Evolutionary conservation across 2,888 invertebrate species (phyloP).

Genomic region (Ectemnius lituratus): DNA sequence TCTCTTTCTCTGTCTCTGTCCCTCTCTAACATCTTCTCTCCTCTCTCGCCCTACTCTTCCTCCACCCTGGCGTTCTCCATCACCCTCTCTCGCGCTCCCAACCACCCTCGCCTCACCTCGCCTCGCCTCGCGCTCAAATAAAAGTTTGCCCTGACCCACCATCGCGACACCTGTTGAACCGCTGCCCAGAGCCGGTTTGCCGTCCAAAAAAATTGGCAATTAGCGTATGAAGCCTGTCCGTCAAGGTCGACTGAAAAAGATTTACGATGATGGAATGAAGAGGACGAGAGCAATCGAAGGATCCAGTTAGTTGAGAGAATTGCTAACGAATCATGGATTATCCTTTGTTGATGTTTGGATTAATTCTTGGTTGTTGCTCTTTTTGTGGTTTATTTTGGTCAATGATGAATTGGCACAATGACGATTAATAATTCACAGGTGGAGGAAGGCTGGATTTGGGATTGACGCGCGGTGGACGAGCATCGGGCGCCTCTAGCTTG

Average conservation of each 20-base stretch:
- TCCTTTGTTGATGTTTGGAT: too few species aligned
- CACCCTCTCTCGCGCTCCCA: constrained; percentile 37
- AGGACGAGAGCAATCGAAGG: constrained; percentile 1
- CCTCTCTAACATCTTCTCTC: constrained; percentile 43
- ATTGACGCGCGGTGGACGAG: not conserved
- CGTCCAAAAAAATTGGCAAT: constrained; percentile 68
- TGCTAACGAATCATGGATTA: too few species aligned
- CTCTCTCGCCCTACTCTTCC: constrained; percentile 50
- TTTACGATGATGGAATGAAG: constrained; percentile 60
- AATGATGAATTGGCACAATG: too few species aligned
- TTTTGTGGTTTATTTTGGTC: too few species aligned
- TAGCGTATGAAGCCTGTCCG: constrained; percentile 75
- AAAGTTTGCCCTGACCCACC: constrained; percentile 76
- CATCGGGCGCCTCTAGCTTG: constrained; percentile 45
- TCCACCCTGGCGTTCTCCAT: constrained; percentile 31
- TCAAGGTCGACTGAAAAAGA: constrained; percentile 67
- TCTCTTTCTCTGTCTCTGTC: constrained; percentile 38
- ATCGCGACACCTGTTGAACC: constrained; percentile 76
- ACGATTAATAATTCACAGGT: too few species aligned
- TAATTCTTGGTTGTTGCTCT: too few species aligned
- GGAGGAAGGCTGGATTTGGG: too few species aligned
- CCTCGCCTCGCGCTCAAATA: constrained; percentile 71
- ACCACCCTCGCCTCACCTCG: constrained; percentile 50
- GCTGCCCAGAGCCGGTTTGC: constrained; percentile 63
- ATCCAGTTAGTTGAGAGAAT: too few species aligned